These are phyloP conservation scores for Micromesistius poutassou DNA, from an alignment of 2,797 vertebrate species.

Conservation along the genomic window DNA sequence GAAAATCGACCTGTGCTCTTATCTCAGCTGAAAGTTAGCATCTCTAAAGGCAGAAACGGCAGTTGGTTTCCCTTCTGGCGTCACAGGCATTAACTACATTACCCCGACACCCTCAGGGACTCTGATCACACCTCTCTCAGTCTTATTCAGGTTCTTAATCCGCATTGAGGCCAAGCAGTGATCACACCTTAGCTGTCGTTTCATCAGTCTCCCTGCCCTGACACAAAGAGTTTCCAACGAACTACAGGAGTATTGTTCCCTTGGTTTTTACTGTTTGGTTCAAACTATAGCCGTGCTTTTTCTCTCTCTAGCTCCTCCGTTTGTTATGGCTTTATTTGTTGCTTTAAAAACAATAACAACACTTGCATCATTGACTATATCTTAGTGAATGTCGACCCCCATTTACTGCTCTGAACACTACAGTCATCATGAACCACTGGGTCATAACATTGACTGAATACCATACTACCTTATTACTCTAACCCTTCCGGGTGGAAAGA, in stretches of 20 bases:
- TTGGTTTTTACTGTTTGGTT: slow-evolving; percentile 27
- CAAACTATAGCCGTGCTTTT: slow-evolving; percentile 16
- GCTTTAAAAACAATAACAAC: not conserved
- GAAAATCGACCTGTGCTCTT: slow-evolving; percentile 35
- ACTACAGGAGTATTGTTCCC: not conserved
- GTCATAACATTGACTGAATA: not conserved
- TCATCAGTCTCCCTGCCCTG: slow-evolving; percentile 13
- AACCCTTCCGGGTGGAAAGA: not conserved
- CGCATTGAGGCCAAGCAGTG: slow-evolving; percentile 89
- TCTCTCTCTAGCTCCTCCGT: not conserved
- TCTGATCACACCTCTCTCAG: slow-evolving; percentile 86
- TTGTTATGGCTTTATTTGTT: not conserved
- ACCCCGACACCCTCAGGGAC: slow-evolving; percentile 92
- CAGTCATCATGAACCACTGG: not conserved
- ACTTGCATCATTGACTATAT: slow-evolving; percentile 5
- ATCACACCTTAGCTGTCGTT: slow-evolving; percentile 58
- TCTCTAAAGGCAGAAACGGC: slow-evolving; percentile 25
- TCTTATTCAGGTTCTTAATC: slow-evolving; percentile 96
- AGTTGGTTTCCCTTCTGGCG: slow-evolving; percentile 23
- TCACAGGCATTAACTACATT: slow-evolving; percentile 42
- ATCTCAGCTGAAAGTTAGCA: not conserved
- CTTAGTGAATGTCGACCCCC: slow-evolving; percentile 87
- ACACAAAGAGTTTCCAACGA: not conserved
- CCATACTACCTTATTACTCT: not conserved
- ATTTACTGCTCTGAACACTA: slow-evolving; percentile 36